phyloP scores from a whole-genome alignment of 2,113 vertebrate species.

The Ceuthmochares aereus region DNA sequence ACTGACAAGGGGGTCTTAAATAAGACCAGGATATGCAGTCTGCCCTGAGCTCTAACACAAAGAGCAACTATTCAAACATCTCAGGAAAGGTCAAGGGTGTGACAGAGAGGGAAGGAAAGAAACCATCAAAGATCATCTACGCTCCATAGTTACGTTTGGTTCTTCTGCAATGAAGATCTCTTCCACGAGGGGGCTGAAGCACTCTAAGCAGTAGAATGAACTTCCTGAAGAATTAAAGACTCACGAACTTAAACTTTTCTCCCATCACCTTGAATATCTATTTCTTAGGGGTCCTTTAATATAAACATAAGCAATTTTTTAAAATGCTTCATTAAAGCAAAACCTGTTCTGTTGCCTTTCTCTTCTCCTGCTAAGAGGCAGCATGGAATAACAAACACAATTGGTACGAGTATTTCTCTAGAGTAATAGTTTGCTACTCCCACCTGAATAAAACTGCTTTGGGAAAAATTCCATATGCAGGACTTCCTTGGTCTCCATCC shows the following conservation, averaged over 20 bases:
- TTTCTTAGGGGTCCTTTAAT: not conserved
- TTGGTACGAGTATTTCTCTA: not conserved
- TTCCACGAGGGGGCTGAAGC: rapidly evolving
- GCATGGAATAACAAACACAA: not conserved
- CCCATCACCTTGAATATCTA: not conserved
- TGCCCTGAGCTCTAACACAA: not conserved
- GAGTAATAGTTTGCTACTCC: not conserved
- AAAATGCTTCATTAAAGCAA: not conserved
- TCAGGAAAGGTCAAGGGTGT: not conserved
- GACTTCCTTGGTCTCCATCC: not conserved
- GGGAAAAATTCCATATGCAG: not conserved
- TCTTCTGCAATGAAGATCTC: not conserved
- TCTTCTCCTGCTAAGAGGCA: not conserved
- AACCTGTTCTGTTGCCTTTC: not conserved
- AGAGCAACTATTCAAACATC: not conserved
- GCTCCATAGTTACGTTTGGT: not conserved
- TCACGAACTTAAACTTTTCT: not conserved
- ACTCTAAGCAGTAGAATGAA: not conserved
- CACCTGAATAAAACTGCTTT: not conserved
- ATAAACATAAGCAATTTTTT: not conserved
- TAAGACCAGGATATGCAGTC: not conserved
- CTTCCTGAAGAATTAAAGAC: not conserved
- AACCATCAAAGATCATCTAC: not conserved
- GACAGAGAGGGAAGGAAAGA: not conserved
- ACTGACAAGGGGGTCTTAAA: not conserved